These are phyloP conservation scores for Carduelis carduelis DNA, from an alignment of 2,797 vertebrate species.

Conservation along the genomic window DNA sequence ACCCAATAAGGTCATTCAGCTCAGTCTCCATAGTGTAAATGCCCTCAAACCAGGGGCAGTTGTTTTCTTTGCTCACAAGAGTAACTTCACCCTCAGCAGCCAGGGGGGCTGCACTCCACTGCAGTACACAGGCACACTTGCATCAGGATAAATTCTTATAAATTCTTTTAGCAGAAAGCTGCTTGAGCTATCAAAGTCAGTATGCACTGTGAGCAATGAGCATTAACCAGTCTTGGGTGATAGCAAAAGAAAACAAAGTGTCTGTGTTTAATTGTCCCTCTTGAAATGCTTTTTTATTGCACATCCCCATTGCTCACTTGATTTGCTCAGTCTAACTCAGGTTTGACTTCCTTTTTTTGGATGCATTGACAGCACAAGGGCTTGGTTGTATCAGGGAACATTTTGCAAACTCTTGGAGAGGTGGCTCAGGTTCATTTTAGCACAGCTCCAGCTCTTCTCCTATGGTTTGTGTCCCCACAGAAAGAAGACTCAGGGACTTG, in stretches of 20 bases:
- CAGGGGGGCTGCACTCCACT: neutral
- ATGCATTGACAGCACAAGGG: neutral
- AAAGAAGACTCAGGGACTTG: neutral
- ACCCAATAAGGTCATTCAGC: conserved; percentile 50
- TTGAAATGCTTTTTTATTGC: neutral
- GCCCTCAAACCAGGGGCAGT: neutral
- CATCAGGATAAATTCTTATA: neutral
- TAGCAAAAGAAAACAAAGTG: neutral
- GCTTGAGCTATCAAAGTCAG: neutral
- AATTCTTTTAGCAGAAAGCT: neutral
- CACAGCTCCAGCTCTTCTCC: neutral
- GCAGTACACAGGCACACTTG: neutral
- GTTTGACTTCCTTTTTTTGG: neutral
- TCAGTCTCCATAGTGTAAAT: neutral
- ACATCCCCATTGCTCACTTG: neutral
- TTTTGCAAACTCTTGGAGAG: neutral
- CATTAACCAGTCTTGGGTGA: neutral
- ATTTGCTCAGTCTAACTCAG: neutral
- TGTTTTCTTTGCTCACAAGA: neutral
- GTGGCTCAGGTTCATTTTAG: neutral
- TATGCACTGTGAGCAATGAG: neutral
- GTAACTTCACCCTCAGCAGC: neutral
- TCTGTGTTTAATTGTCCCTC: neutral
- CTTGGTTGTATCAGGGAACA: neutral
- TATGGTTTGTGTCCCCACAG: neutral